A percentile compares a stretch with the other conserved stretches of the same genome.
Conservation (phyloP, 2,113 vertebrate genomes). For the Chloropsis hardwickii region DNA sequence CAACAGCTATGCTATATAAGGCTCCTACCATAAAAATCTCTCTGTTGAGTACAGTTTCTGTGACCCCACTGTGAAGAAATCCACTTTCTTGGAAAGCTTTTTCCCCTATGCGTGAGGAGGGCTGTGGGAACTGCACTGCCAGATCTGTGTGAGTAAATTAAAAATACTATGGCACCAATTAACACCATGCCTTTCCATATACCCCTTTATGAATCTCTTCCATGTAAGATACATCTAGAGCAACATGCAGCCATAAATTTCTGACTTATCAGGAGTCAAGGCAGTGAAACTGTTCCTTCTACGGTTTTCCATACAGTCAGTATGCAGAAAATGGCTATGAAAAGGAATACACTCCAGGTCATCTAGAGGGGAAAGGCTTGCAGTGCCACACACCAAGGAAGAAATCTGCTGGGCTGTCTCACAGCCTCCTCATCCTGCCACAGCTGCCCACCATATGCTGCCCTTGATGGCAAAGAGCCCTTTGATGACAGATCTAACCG, state of each 20-base stretch:
- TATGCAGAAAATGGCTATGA: background rate
- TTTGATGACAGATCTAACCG: background rate
- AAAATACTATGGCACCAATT: background rate
- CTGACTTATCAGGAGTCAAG: background rate
- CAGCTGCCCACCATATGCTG: background rate
- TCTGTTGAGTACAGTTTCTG: rapidly evolving
- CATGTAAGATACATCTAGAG: background rate
- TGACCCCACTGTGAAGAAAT: background rate
- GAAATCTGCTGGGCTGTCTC: background rate
- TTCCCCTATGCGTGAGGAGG: background rate
- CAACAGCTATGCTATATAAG: background rate
- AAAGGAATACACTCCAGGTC: background rate
- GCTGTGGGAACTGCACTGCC: background rate
- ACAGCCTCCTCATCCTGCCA: background rate
- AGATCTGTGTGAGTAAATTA: background rate
- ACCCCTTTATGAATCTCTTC: background rate
- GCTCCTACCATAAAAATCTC: background rate
- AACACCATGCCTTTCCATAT: background rate
- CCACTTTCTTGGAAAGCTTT: background rate
- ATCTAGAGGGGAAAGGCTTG: background rate
- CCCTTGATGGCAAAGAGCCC: background rate
- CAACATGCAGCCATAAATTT: background rate
- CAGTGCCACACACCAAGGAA: background rate
- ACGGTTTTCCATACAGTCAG: background rate
- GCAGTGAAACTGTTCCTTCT: background rate